Conservation (phyloP, 1,140 invertebrate species). For the Acyrthosiphon pisum region DNA sequence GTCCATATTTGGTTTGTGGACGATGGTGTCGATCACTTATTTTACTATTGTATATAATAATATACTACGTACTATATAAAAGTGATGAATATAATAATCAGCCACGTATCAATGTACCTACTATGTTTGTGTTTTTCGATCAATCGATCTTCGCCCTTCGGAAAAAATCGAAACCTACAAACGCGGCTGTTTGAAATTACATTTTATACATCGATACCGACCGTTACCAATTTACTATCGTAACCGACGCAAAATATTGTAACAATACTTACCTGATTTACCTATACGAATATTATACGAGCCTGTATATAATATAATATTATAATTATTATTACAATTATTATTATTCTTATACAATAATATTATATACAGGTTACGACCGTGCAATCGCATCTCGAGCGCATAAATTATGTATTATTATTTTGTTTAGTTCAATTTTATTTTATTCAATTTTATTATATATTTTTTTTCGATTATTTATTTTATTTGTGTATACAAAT, state of each 20-base stretch:
- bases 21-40: background rate
- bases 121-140: background rate
- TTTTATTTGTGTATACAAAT: constrained; percentile 51
- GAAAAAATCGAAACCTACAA: background rate
- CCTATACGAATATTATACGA: background rate
- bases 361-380: background rate
- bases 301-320: background rate
- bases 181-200: background rate
- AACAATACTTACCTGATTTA: background rate
- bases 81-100: background rate
- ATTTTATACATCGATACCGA: constrained; percentile 3
- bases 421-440: constrained; percentile 53
- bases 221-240: background rate
- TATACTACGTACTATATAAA: background rate
- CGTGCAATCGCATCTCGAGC: constrained; percentile 53
- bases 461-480: constrained; percentile 52
- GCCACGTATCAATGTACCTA: background rate
- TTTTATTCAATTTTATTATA: constrained; percentile 46
- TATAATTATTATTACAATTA: too few relatives aligned
- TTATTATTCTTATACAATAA: background rate
- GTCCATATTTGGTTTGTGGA: background rate
- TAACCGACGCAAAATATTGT: constrained; percentile 7
- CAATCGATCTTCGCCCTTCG: background rate
- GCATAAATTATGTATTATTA: constrained; percentile 51
- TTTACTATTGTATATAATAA: background rate